phyloP scores from a whole-genome alignment of 2,797 vertebrate species.

The Anguilla pacifica region DNA sequence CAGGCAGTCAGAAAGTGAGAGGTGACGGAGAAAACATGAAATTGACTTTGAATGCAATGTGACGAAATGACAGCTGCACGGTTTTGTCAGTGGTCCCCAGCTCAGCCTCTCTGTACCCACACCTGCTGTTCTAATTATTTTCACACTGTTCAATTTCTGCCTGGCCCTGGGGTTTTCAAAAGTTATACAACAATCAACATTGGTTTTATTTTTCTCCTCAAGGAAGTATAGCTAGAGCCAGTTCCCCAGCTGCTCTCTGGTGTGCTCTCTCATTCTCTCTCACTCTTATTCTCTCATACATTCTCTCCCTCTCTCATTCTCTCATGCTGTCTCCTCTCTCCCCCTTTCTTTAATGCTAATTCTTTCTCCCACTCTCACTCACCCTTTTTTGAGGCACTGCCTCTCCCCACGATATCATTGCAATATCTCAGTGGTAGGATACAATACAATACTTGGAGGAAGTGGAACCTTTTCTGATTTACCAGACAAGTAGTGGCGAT shows the following conservation, averaged over 20 bases:
- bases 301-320: background rate
- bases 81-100: conserved; percentile 47
- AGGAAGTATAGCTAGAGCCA: conserved; percentile 46
- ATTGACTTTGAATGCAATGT: conserved; percentile 43
- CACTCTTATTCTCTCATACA: background rate
- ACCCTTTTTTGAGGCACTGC: background rate
- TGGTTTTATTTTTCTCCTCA: conserved; percentile 52
- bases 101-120: conserved; percentile 48
- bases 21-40: conserved; percentile 35
- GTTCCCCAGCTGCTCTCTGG: background rate
- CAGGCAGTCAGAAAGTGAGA: background rate
- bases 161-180: conserved; percentile 46
- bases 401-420: background rate
- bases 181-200: conserved; percentile 54
- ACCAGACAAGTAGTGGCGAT: background rate
- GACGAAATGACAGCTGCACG: conserved; percentile 37
- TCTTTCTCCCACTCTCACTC: background rate
- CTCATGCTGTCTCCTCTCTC: background rate
- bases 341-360: background rate
- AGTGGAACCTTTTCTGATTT: background rate
- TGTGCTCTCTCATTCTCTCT: background rate
- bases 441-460: background rate
- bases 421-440: background rate
- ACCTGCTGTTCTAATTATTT: conserved; percentile 60
- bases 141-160: conserved; percentile 52